These are phyloP conservation scores for Apogon talboti DNA, from an alignment of 2,797 vertebrate species.

Conservation along the genomic window DNA sequence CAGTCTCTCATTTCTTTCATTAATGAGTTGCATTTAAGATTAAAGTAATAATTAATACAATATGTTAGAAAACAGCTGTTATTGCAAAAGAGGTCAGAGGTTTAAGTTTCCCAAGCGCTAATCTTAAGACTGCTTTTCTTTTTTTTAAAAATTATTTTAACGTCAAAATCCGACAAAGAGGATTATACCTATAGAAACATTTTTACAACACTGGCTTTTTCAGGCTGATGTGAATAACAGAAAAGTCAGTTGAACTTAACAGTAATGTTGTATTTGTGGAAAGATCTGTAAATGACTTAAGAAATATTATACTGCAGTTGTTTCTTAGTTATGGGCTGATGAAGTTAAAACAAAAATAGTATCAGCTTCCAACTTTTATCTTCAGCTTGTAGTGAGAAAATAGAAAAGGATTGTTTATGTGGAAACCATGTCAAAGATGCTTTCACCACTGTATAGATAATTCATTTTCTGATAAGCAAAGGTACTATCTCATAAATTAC, in stretches of 20 bases:
- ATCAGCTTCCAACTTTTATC: no score
- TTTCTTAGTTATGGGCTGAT: neutral
- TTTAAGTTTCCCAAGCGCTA: constrained; percentile 57
- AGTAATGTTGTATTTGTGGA: neutral
- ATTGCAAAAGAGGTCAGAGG: constrained; percentile 48
- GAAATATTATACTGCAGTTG: neutral
- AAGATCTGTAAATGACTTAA: neutral
- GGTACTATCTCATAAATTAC: no score
- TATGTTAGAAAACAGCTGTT: constrained; percentile 46
- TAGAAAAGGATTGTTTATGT: no score
- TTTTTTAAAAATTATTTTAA: constrained; percentile 16
- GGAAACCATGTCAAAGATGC: no score
- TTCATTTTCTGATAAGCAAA: no score
- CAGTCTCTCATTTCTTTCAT: no score
- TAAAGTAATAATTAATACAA: no score
- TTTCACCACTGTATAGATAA: no score
- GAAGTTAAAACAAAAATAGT: neutral
- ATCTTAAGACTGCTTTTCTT: constrained; percentile 44
- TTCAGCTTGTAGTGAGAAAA: no score
- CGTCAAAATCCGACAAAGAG: constrained; percentile 36
- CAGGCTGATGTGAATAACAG: neutral
- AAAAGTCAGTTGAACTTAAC: neutral
- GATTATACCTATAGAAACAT: constrained; percentile 28
- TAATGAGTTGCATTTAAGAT: no score
- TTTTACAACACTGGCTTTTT: constrained; percentile 3